Evolutionary conservation across 1,140 invertebrate species (phyloP).

Genomic region (Drosophila paulistorum): DNA sequence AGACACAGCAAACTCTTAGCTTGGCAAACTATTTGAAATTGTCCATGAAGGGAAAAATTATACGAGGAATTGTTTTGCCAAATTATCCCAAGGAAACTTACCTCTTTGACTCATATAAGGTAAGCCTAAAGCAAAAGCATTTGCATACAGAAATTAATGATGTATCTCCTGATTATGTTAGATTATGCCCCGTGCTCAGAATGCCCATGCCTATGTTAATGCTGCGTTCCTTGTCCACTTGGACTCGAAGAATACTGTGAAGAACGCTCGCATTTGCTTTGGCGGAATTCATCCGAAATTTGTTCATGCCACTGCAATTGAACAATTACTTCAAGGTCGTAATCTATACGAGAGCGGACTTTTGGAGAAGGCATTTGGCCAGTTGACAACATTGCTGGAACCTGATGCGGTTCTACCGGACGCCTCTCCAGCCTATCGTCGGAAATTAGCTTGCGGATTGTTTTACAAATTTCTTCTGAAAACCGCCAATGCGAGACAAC

Average conservation of each 20-base stretch:
- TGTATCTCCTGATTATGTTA: slow-evolving; percentile 61
- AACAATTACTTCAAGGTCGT: slow-evolving; percentile 86
- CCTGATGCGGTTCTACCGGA: slow-evolving; percentile 87
- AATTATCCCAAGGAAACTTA: slow-evolving; percentile 52
- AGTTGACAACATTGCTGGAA: slow-evolving; percentile 86
- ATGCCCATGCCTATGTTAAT: slow-evolving; percentile 92
- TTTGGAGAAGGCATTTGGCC: slow-evolving; percentile 84
- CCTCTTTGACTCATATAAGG: slow-evolving; percentile 84
- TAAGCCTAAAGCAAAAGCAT: slow-evolving; percentile 63
- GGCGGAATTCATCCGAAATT: slow-evolving; percentile 89
- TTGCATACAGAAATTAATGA: no score
- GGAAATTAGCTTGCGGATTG: slow-evolving; percentile 87
- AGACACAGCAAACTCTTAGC: slow-evolving; percentile 45
- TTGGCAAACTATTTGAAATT: slow-evolving; percentile 53
- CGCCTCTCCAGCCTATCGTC: slow-evolving; percentile 87
- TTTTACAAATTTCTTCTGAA: slow-evolving; percentile 89
- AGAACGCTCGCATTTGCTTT: slow-evolving; percentile 84
- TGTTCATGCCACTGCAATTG: slow-evolving; percentile 88
- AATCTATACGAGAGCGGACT: slow-evolving; percentile 83
- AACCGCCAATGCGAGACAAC: slow-evolving; percentile 80
- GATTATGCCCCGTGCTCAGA: slow-evolving; percentile 92
- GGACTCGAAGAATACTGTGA: slow-evolving; percentile 66
- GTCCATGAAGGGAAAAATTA: slow-evolving; percentile 53
- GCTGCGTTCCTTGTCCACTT: slow-evolving; percentile 90
- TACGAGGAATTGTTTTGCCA: slow-evolving; percentile 58